These are phyloP conservation scores for Thelaira solivaga DNA, from an alignment of 2,888 invertebrate genomes.

Conservation along the genomic window DNA sequence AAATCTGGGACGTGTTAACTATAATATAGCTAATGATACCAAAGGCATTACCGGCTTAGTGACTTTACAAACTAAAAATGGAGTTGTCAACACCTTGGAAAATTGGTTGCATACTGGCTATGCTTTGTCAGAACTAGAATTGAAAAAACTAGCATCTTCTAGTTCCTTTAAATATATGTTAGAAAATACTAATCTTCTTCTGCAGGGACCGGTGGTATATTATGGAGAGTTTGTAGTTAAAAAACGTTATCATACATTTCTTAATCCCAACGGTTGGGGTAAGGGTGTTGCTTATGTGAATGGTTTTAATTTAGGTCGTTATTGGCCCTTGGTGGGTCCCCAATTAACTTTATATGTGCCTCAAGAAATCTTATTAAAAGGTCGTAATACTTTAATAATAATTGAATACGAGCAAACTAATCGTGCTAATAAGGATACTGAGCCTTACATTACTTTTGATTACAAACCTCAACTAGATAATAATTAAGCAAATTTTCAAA, in stretches of 20 bases:
- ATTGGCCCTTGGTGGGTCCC: constrained; percentile 88
- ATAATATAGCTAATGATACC: constrained; percentile 79
- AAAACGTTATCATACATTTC: constrained; percentile 84
- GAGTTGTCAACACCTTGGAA: constrained; percentile 68
- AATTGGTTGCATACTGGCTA: constrained; percentile 82
- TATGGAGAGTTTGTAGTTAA: constrained; percentile 73
- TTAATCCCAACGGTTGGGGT: constrained; percentile 87
- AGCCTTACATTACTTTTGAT: constrained; percentile 72
- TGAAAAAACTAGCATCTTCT: constrained; percentile 1
- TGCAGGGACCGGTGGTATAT: constrained; percentile 80
- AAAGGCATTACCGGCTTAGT: constrained; percentile 81
- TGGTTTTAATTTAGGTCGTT: constrained; percentile 90
- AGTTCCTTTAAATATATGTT: neutral
- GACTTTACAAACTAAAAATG: constrained; percentile 76
- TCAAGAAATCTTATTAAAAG: constrained; percentile 81
- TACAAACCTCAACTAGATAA: constrained; percentile 73
- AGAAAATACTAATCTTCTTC: constrained; percentile 63
- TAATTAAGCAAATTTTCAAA: no score
- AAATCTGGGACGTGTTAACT: constrained; percentile 90
- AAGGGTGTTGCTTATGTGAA: constrained; percentile 92
- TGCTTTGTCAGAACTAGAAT: constrained; percentile 76
- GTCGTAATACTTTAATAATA: constrained; percentile 79
- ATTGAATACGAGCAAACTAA: constrained; percentile 79
- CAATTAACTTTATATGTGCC: constrained; percentile 90
- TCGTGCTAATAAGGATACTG: constrained; percentile 56